Conservation (phyloP, 2,113 vertebrate genomes). For the Hypocryptadius cinnamomeus region DNA sequence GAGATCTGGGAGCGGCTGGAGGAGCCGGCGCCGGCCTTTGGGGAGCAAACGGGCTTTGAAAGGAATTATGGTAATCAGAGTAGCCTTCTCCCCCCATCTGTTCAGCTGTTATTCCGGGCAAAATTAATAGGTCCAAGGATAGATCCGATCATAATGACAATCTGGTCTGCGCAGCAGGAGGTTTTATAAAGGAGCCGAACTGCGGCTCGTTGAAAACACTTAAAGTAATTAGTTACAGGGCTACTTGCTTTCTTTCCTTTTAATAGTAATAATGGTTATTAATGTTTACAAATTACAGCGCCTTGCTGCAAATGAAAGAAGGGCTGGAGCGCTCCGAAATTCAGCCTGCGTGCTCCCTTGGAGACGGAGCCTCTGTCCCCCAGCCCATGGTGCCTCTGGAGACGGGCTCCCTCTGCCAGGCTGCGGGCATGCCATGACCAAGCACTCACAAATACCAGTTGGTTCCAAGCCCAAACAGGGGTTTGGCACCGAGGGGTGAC, state of each 20-base stretch:
- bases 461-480: rapidly evolving
- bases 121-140: constrained; percentile 74
- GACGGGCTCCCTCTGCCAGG: not conserved
- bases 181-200: constrained; percentile 68
- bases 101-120: constrained; percentile 68
- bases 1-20: constrained; percentile 41
- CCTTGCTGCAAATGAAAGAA: constrained; percentile 41
- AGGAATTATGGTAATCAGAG: constrained; percentile 68
- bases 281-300: constrained; percentile 72
- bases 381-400: not conserved
- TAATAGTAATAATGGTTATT: constrained; percentile 74
- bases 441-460: rapidly evolving
- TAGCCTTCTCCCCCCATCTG: constrained; percentile 72
- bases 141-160: constrained; percentile 70
- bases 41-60: constrained; percentile 63
- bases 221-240: constrained; percentile 75
- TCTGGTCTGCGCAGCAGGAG: constrained; percentile 70
- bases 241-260: constrained; percentile 67
- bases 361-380: not conserved
- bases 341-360: rapidly evolving
- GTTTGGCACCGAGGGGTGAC: rapidly evolving
- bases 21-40: constrained; percentile 57
- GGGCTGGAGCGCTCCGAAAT: not conserved
- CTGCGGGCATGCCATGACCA: rapidly evolving
- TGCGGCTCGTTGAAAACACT: constrained; percentile 71